Evolutionary conservation across 2,797 vertebrate species (phyloP).

Genomic region (Sciaenops ocellatus): DNA sequence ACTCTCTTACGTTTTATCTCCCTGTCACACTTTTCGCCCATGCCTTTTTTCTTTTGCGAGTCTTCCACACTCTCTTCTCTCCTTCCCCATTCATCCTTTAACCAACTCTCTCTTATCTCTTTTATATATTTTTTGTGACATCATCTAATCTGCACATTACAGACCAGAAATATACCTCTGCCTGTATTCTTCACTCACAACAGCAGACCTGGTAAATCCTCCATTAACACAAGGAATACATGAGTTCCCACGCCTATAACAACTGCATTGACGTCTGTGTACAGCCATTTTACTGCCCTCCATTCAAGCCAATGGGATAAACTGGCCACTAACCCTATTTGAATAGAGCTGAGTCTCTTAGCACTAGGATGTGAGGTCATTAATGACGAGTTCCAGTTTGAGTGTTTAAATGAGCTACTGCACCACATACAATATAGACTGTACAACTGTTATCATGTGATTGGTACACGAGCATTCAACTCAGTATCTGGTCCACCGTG

Average conservation of each 20-base stretch:
- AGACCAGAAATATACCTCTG: not conserved
- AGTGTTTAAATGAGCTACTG: conserved; percentile 44
- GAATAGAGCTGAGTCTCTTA: conserved; percentile 71
- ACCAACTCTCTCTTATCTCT: not conserved
- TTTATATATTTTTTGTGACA: not conserved
- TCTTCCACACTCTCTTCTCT: not conserved
- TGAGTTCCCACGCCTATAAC: conserved; percentile 68
- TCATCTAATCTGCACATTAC: not conserved
- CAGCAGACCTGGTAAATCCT: conserved; percentile 24
- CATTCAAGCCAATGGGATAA: conserved; percentile 47
- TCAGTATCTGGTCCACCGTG: not conserved
- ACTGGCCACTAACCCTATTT: conserved; percentile 64
- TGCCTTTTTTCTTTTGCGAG: conserved; percentile 2
- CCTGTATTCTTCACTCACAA: conserved; percentile 1
- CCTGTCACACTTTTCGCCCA: conserved; percentile 11
- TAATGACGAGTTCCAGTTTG: conserved; percentile 61
- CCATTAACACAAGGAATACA: conserved; percentile 22
- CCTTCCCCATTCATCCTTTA: not conserved
- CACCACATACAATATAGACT: not conserved
- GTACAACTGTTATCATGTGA: not conserved
- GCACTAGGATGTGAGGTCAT: conserved; percentile 66
- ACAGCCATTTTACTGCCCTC: conserved; percentile 60
- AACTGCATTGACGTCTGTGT: conserved; percentile 38
- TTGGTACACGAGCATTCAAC: not conserved
- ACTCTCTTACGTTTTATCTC: conserved; percentile 1